Conservation (phyloP, 2,888 invertebrate species). For the Himalopsyche tibetana region DNA sequence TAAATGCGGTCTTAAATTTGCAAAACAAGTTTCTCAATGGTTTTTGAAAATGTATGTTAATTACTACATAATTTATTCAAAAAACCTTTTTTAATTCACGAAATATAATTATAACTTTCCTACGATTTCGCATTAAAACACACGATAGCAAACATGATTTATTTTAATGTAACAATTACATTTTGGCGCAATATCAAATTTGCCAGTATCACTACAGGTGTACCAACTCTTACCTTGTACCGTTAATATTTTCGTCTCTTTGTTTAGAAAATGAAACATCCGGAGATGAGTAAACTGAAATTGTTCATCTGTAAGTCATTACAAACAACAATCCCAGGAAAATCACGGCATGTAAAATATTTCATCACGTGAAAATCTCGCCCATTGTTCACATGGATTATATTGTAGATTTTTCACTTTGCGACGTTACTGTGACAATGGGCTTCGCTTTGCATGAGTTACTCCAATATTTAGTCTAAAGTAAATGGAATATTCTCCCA, state of each 20-base stretch:
- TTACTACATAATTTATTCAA: too few relatives aligned
- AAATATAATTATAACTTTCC: too few relatives aligned
- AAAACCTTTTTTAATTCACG: too few relatives aligned
- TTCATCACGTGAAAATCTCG: constrained; percentile 34
- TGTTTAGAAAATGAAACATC: constrained; percentile 31
- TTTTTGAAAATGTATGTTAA: too few relatives aligned
- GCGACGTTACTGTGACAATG: background rate
- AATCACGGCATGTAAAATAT: constrained; percentile 23
- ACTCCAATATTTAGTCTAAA: background rate
- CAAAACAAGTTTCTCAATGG: too few relatives aligned
- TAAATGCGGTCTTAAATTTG: too few relatives aligned
- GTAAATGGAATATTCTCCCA: background rate
- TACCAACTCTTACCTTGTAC: too few relatives aligned
- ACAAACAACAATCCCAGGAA: background rate
- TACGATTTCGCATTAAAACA: too few relatives aligned
- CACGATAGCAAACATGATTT: too few relatives aligned
- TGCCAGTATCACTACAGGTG: too few relatives aligned
- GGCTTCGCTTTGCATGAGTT: background rate
- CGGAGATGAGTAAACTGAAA: constrained; percentile 12
- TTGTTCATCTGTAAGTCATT: constrained; percentile 18
- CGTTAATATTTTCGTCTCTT: background rate
- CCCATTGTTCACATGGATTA: constrained; percentile 11
- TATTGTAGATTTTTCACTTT: constrained; percentile 19
- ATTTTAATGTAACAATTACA: too few relatives aligned
- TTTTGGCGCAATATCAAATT: too few relatives aligned